Evolutionary conservation across 1,140 invertebrate species (phyloP).

Genomic region (Aricia agestis): DNA sequence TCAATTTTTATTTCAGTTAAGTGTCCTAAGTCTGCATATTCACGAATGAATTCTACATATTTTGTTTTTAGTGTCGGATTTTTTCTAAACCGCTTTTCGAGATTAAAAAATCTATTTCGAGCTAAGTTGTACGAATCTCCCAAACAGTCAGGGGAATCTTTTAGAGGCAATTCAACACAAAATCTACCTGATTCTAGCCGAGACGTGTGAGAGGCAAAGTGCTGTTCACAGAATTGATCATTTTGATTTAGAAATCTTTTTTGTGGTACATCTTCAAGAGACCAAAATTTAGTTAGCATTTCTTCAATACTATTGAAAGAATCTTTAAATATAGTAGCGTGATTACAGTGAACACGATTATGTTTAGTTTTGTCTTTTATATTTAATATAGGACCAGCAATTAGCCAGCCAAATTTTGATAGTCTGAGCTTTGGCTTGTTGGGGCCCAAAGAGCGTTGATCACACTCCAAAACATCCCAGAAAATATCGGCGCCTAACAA

Average conservation of each 20-base stretch:
- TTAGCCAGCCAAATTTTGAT: conserved; percentile 44
- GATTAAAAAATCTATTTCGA: conserved; percentile 28
- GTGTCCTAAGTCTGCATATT: no score
- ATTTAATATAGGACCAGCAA: conserved; percentile 29
- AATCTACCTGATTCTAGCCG: conserved; percentile 24
- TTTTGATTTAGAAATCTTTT: conserved; percentile 14
- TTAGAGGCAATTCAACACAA: conserved; percentile 37
- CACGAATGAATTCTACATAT: no score
- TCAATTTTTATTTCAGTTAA: no score
- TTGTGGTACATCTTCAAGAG: conserved; percentile 20
- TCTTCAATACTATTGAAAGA: conserved; percentile 11
- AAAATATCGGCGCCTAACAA: conserved; percentile 47
- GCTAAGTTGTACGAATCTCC: conserved; percentile 36
- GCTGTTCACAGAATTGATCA: conserved; percentile 21
- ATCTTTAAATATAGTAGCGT: not conserved
- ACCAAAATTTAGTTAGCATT: conserved; percentile 26
- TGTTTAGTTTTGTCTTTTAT: no score
- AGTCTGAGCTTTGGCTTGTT: conserved; percentile 36
- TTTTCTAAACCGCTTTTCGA: conserved; percentile 43
- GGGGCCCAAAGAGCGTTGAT: conserved; percentile 31
- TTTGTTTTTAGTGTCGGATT: conserved; percentile 16
- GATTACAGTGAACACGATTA: not conserved
- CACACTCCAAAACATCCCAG: conserved; percentile 39
- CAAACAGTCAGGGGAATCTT: conserved; percentile 31
- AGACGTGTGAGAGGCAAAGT: conserved; percentile 25